phyloP scores from a whole-genome alignment of 2,888 invertebrate genomes.

The Sarcophaga caerulescens region DNA sequence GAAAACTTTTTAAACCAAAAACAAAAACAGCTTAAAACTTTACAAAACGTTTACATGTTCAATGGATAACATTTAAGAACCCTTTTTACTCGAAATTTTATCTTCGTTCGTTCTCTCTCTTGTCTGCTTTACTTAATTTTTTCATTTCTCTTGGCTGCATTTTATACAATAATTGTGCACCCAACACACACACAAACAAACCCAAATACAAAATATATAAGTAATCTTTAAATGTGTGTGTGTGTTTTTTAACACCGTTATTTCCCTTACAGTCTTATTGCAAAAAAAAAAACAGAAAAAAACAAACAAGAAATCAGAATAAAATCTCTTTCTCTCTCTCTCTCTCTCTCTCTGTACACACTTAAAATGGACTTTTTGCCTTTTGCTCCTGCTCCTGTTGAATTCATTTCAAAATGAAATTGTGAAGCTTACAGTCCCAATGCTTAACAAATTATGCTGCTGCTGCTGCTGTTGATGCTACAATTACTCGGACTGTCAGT shows the following conservation, averaged over 20 bases:
- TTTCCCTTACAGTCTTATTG: slow-evolving; percentile 45
- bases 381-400: not conserved
- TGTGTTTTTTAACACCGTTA: slow-evolving; percentile 52
- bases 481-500: not conserved
- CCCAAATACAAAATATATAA: not conserved
- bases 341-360: too few relatives aligned
- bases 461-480: not conserved
- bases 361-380: too few relatives aligned
- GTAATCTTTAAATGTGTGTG: not conserved
- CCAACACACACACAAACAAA: not conserved
- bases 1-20: not conserved
- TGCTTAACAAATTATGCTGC: not conserved
- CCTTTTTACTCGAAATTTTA: slow-evolving; percentile 6
- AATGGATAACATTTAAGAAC: slow-evolving; percentile 7
- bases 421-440: too few relatives aligned
- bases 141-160: not conserved
- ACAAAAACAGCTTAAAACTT: not conserved
- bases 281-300: not conserved
- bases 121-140: not conserved
- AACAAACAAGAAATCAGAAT: too few relatives aligned
- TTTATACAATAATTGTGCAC: not conserved
- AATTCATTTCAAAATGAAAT: slow-evolving; percentile 23
- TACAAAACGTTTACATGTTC: slow-evolving; percentile 4
- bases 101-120: not conserved
- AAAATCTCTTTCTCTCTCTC: too few relatives aligned